A percentile compares a stretch with the other conserved stretches of the same genome.
Conservation (phyloP, 2,797 vertebrate genomes). For the Enteromius fasciolatus region DNA sequence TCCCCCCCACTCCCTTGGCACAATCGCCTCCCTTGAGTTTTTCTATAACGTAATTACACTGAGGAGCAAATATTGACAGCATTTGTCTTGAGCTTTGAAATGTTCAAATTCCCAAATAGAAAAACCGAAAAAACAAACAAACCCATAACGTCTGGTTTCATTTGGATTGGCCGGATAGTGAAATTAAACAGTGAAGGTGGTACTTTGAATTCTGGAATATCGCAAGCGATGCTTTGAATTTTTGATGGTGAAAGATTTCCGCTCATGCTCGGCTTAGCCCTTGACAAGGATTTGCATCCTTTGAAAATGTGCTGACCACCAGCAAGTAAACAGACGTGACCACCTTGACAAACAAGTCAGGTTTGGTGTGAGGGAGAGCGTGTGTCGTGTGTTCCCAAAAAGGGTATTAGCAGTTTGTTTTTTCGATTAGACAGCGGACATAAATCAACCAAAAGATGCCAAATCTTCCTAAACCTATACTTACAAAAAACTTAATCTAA, state of each 20-base stretch:
- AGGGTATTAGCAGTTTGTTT: constrained; percentile 45
- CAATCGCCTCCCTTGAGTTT: constrained; percentile 12
- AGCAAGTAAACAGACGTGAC: constrained; percentile 61
- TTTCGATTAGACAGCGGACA: constrained; percentile 42
- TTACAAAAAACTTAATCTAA: neutral
- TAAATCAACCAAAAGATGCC: neutral
- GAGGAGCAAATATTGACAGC: constrained; percentile 54
- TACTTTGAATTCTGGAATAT: constrained; percentile 32
- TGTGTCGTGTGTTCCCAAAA: constrained; percentile 30
- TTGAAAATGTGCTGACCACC: constrained; percentile 63
- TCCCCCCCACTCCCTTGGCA: constrained; percentile 18
- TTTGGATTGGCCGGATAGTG: constrained; percentile 29
- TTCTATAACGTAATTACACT: constrained; percentile 51
- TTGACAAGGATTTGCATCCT: constrained; percentile 59
- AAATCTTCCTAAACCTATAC: constrained; percentile 4
- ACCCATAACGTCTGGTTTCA: neutral
- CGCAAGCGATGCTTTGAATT: constrained; percentile 48
- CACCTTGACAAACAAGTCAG: constrained; percentile 57
- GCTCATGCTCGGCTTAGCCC: constrained; percentile 45
- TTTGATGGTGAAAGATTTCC: constrained; percentile 55
- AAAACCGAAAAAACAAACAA: constrained; percentile 17
- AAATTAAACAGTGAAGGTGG: constrained; percentile 36
- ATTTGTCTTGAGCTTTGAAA: constrained; percentile 50
- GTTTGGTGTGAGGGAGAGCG: constrained; percentile 24
- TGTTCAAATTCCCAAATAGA: constrained; percentile 45